Evolutionary conservation across 1,140 invertebrate species (phyloP).

Genomic region (Pentalonia nigronervosa): DNA sequence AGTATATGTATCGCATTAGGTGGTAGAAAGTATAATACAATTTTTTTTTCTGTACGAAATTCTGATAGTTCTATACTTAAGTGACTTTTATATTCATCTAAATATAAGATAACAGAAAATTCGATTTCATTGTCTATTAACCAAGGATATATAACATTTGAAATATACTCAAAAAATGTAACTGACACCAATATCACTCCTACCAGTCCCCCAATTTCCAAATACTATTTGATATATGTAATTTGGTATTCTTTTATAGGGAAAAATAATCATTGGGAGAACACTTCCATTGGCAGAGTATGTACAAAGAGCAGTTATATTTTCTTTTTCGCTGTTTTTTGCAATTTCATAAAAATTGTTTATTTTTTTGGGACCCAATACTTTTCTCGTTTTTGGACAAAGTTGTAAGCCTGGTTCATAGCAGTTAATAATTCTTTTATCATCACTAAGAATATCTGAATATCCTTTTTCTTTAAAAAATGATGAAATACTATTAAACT

Average conservation of each 20-base stretch:
- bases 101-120: not conserved
- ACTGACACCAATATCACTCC: slow-evolving; percentile 63
- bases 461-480: not conserved
- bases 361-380: not conserved
- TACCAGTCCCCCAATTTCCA: slow-evolving; percentile 63
- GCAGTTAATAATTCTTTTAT: not conserved
- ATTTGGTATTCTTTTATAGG: not conserved
- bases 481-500: not conserved
- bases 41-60: not conserved
- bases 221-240: slow-evolving; percentile 60
- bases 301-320: not conserved
- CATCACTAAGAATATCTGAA: not conserved
- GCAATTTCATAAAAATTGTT: not conserved
- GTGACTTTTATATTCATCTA: not conserved
- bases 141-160: slow-evolving; percentile 60
- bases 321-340: not conserved
- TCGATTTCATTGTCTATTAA: not conserved
- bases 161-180: slow-evolving; percentile 65
- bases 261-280: slow-evolving; percentile 2
- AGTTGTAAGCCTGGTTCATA: not conserved
- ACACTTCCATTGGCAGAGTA: not conserved
- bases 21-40: slow-evolving; percentile 7
- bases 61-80: not conserved
- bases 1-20: not conserved
- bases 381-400: not conserved